Evolutionary conservation across 2,888 invertebrate genomes (phyloP).

Genomic region (Orthosia gracilis): DNA sequence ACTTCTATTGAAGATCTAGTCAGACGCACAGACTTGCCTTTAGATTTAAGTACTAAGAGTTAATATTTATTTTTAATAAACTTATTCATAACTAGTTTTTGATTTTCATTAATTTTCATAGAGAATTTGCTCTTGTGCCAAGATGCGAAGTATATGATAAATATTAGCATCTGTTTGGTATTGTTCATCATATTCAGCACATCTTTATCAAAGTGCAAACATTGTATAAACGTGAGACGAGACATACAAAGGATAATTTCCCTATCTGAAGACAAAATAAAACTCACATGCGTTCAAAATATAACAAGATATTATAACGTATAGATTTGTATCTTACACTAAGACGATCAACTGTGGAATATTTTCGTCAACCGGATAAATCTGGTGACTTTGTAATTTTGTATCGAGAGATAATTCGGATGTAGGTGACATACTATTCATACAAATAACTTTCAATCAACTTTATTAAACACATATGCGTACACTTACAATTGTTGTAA

Average conservation of each 20-base stretch:
- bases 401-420: constrained; percentile 34
- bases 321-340: constrained; percentile 6
- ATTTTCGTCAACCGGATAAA: constrained; percentile 46
- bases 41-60: constrained; percentile 92
- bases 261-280: constrained; percentile 66
- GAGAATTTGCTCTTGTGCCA: constrained; percentile 12
- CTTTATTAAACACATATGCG: constrained; percentile 45
- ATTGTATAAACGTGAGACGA: constrained; percentile 68
- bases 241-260: constrained; percentile 66
- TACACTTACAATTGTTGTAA: constrained; percentile 22
- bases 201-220: constrained; percentile 78
- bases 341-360: constrained; percentile 41
- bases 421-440: constrained; percentile 34
- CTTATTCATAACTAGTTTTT: constrained; percentile 36
- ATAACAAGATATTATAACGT: constrained; percentile 15
- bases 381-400: constrained; percentile 32
- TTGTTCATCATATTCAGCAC: constrained; percentile 82
- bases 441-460: constrained; percentile 48
- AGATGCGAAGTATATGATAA: constrained; percentile 58
- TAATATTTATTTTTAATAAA: constrained; percentile 73
- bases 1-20: constrained; percentile 84
- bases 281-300: constrained; percentile 54
- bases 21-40: constrained; percentile 89
- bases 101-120: constrained; percentile 42
- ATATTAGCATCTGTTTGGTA: constrained; percentile 72